A percentile compares a stretch with the other conserved stretches of the same genome.
These are phyloP conservation scores for Gnathonemus echidnorhynchus DNA, from an alignment of 2,113 vertebrate species.

Conservation along the genomic window DNA sequence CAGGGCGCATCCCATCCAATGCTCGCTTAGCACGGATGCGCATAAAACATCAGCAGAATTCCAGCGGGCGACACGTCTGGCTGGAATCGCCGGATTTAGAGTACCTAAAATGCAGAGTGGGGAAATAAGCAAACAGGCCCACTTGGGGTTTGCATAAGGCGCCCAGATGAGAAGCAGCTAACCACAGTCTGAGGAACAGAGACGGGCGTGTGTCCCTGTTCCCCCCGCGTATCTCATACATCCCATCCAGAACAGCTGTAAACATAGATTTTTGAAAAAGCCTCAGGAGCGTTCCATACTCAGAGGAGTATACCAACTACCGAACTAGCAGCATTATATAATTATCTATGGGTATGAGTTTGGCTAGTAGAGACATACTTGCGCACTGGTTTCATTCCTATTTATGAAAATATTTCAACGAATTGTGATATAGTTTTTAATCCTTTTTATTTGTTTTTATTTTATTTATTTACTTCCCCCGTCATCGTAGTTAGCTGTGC, in stretches of 20 bases:
- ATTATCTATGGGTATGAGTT: slow-evolving; percentile 50
- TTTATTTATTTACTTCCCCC: not conserved
- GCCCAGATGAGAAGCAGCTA: slow-evolving; percentile 60
- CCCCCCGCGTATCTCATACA: slow-evolving; percentile 51
- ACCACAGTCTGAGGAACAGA: slow-evolving; percentile 56
- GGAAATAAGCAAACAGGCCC: slow-evolving; percentile 32
- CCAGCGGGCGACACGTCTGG: slow-evolving; percentile 46
- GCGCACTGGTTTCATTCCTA: slow-evolving; percentile 39
- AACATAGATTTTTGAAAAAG: slow-evolving; percentile 56
- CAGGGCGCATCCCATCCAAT: slow-evolving; percentile 49
- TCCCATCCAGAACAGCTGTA: slow-evolving; percentile 58
- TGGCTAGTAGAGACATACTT: slow-evolving; percentile 45
- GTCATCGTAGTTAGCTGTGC: not conserved
- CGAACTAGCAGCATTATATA: slow-evolving; percentile 41
- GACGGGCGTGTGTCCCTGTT: slow-evolving; percentile 56
- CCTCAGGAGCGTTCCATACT: slow-evolving; percentile 42
- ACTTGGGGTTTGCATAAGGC: slow-evolving; percentile 51
- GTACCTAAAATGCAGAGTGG: slow-evolving; percentile 14
- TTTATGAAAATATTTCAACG: slow-evolving; percentile 19
- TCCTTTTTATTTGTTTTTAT: slow-evolving; percentile 21
- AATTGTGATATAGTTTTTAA: slow-evolving; percentile 26
- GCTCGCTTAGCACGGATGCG: slow-evolving; percentile 40
- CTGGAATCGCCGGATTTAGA: slow-evolving; percentile 42
- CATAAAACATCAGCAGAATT: slow-evolving; percentile 56
- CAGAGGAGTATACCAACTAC: slow-evolving; percentile 40